Evolutionary conservation across 2,797 vertebrate genomes (phyloP).

Genomic region (Mycteria americana): DNA sequence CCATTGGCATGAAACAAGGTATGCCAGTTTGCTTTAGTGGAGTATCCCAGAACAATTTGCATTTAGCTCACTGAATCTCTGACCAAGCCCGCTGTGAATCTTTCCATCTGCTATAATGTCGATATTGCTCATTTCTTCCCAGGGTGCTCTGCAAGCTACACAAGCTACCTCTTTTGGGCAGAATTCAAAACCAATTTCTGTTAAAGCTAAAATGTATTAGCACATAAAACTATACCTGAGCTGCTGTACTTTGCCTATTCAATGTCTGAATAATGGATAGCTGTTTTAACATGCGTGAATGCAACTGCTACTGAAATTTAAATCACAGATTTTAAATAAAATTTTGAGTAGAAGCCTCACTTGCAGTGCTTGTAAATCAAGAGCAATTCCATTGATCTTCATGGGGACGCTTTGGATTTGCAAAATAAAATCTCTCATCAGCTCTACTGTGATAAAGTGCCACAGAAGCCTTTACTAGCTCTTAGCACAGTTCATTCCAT

Average conservation of each 20-base stretch:
- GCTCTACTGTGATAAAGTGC: not conserved
- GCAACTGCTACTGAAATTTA: not conserved
- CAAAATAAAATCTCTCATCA: not conserved
- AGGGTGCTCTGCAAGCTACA: not conserved
- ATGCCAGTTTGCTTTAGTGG: not conserved
- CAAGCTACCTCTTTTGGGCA: not conserved
- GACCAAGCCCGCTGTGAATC: not conserved
- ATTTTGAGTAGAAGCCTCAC: not conserved
- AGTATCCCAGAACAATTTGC: not conserved
- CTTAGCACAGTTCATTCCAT: not conserved
- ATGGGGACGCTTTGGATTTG: not conserved
- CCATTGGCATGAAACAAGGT: not conserved
- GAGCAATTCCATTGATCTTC: not conserved
- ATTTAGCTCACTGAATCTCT: not conserved
- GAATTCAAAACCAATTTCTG: not conserved
- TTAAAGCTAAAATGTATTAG: not conserved
- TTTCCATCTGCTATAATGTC: not conserved
- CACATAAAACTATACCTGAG: not conserved
- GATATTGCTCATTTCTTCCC: not conserved
- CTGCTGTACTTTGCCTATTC: not conserved
- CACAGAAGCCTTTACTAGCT: accelerated
- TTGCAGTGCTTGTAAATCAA: not conserved
- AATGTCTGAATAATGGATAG: not conserved
- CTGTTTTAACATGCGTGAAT: not conserved
- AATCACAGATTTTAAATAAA: not conserved